These are phyloP conservation scores for Arctopsyche grandis DNA, from an alignment of 1,140 invertebrate species.

Conservation along the genomic window DNA sequence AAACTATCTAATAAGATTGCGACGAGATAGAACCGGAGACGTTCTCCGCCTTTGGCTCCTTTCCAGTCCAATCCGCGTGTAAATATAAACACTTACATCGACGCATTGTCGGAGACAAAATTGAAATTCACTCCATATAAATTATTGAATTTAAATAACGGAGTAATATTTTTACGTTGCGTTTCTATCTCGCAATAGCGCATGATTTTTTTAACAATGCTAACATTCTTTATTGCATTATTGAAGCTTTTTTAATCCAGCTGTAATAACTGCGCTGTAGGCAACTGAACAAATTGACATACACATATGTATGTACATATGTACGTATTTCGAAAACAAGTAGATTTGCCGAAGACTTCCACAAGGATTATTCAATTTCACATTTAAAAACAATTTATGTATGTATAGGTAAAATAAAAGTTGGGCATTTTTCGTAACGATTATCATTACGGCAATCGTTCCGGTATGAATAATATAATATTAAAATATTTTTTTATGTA, in stretches of 20 bases:
- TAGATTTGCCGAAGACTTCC: background rate
- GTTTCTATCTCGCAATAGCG: too few relatives aligned
- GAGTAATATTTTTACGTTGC: too few relatives aligned
- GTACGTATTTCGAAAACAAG: background rate
- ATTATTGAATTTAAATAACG: too few relatives aligned
- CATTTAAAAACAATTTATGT: too few relatives aligned
- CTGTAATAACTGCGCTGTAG: background rate
- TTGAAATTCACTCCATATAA: background rate
- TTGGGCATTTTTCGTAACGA: too few relatives aligned
- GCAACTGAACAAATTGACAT: background rate
- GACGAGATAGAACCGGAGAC: constrained; percentile 44
- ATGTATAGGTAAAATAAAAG: too few relatives aligned
- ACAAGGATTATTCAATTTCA: background rate
- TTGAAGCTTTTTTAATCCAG: background rate
- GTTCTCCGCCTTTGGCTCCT: constrained; percentile 44
- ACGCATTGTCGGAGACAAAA: background rate
- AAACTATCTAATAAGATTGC: constrained; percentile 52
- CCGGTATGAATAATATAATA: too few relatives aligned
- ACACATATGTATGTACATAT: too few relatives aligned
- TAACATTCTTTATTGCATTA: constrained; percentile 2
- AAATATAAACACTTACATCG: constrained; percentile 13
- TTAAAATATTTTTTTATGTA: too few relatives aligned
- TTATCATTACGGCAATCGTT: too few relatives aligned
- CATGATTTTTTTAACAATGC: background rate
- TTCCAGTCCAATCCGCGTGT: constrained; percentile 35